Evolutionary conservation across 2,888 invertebrate genomes (phyloP), one percentile per base, ranked within the genome.

Genomic region (Drosophila mayaguana): DNA sequence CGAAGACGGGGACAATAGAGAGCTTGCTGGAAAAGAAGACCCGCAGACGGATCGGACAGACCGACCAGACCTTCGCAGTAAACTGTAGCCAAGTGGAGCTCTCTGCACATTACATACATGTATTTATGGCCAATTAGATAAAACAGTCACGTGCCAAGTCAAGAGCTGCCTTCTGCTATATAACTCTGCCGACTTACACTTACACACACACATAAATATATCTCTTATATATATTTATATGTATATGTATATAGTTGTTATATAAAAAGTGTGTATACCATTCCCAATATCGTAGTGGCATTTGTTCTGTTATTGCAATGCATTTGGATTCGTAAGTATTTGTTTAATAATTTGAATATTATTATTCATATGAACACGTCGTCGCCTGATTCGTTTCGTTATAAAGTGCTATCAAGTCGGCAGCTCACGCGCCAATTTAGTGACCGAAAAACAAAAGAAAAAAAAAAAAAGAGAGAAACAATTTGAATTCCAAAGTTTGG

Each of bases 281-380:
- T 32, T 45, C 14, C 38, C 20, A 43, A 32, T 32, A 32, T 32
- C 43, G 38, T 51, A 54, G 57, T 43, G 55, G 59, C 50, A 65
- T 64, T 42, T 38, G 53, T 40, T 69, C 45, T 55, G 43, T 22
- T 53, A 34, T 42, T 72, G 18, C 48, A 72, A 64, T 77, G 76
- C 76, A 77, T 54, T 54, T 40, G 36, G 36, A 5, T 22, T 9
- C 16, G 36, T 48, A n/a, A 48, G 46, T 25, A n/a, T 54, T 38
- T 38, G 22, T 14, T 66, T 55, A 66, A 71, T 74, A 76, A 83
- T 83, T 83, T 81, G 72, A 89, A 89, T 87, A 84, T 87, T 89
- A 81, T 81, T 89, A 84, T 89, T 87, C 82, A 89, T 89, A 87
- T 72, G 70, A 73, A 69, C 62, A 72, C 76, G 72, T 51, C 76